Evolutionary conservation across 2,797 vertebrate species (phyloP).

Genomic region (Anisognathus igniventris): DNA sequence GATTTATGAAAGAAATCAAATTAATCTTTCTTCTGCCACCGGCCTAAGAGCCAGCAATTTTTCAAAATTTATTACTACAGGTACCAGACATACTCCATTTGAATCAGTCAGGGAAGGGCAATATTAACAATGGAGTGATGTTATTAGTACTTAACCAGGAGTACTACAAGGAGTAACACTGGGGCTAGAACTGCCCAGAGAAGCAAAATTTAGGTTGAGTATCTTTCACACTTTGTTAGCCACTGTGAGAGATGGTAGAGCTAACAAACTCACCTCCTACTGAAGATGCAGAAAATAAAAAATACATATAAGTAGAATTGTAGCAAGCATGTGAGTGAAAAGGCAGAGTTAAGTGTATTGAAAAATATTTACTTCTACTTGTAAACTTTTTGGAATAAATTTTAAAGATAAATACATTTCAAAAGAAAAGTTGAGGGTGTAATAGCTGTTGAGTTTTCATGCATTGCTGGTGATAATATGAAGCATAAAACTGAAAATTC

Average conservation of each 20-base stretch:
- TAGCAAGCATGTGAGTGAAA: neutral
- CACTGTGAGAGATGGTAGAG: neutral
- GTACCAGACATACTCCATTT: neutral
- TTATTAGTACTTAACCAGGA: neutral
- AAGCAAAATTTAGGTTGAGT: neutral
- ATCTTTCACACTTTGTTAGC: neutral
- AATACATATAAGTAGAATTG: neutral
- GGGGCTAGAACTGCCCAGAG: neutral
- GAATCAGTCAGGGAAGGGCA: neutral
- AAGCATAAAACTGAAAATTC: neutral
- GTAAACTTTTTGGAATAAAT: neutral
- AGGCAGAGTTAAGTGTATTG: neutral
- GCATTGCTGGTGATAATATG: neutral
- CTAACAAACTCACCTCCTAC: neutral
- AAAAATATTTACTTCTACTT: neutral
- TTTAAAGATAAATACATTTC: neutral
- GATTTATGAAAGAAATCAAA: neutral
- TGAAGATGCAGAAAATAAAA: neutral
- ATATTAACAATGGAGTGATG: neutral
- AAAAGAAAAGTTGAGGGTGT: neutral
- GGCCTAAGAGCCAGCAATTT: neutral
- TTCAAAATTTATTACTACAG: neutral
- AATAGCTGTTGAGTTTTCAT: neutral
- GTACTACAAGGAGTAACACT: rapidly evolving
- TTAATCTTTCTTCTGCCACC: neutral